These are phyloP conservation scores for Rhynchophorus ferrugineus DNA, from an alignment of 1,140 invertebrate genomes.

Conservation along the genomic window DNA sequence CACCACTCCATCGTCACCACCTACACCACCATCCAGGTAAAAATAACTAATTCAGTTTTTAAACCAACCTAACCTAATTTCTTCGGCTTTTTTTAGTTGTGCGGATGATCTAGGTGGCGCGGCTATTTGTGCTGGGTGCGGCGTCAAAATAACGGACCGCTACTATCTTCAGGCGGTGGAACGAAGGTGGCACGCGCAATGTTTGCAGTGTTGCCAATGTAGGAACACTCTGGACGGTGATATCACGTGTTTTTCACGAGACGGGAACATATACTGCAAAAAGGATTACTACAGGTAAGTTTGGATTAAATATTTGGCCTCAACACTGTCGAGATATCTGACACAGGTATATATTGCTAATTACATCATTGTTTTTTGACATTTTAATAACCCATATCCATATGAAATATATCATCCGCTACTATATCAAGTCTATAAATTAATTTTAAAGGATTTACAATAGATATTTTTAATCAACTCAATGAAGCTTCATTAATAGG, in stretches of 20 bases:
- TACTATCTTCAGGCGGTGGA: conserved; percentile 91
- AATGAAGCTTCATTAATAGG: too few species aligned
- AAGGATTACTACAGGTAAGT: conserved; percentile 94
- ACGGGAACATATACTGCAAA: conserved; percentile 94
- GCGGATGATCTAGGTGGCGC: conserved; percentile 39
- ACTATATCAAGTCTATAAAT: too few species aligned
- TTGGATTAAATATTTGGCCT: too few species aligned
- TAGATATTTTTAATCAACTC: too few species aligned
- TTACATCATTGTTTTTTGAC: too few species aligned
- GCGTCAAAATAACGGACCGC: conserved; percentile 72
- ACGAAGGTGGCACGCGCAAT: conserved; percentile 85
- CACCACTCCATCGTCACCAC: conserved; percentile 42
- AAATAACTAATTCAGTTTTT: not conserved
- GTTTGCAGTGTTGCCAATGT: conserved; percentile 87
- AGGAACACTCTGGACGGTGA: conserved; percentile 82
- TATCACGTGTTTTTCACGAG: conserved; percentile 86
- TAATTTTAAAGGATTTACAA: too few species aligned
- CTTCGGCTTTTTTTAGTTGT: conserved; percentile 18
- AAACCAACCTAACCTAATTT: too few species aligned
- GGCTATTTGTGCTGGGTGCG: conserved; percentile 78
- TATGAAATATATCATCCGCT: too few species aligned
- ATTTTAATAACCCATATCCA: too few species aligned
- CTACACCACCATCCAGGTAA: conserved; percentile 23
- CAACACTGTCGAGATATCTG: too few species aligned
- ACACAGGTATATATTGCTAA: too few species aligned